Evolutionary conservation across 2,113 vertebrate species (phyloP), one percentile per base, ranked within the genome.

Genomic region (Dascyllus trimaculatus): DNA sequence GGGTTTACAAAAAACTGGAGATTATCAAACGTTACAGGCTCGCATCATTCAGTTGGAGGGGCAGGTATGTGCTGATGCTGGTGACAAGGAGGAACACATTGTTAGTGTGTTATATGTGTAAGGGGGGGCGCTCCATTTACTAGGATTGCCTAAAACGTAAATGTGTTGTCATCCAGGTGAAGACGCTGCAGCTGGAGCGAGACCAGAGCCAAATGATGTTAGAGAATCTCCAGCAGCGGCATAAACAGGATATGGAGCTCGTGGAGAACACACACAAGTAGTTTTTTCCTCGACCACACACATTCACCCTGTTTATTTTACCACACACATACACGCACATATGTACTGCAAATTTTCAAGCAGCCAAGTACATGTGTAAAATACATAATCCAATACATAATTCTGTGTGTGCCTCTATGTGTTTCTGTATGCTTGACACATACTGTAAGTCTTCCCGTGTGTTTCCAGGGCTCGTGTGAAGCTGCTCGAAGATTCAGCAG

Each of bases 221-320:
- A 29, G 95, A 96, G 61, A 96, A 86, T 14, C 59, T 96, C 43
- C 95, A 96, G 73, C 92, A 95, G 86, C 85, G 84, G 32, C 95
- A 98, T 77, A 90, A 92, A 85, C 93, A 96, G 0, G 95, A 97
- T 40, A 79, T 95, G 35, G 92, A 96, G 58, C 93, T 97, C 43
- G 89, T 97, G 0, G 95, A 97, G 79, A 94, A 68, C 0, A 70
- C 95, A 1, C 95, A 98, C 88, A 97, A 95, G 97, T 96, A 93
- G 4, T 9, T 52, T 5, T 46, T 53, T 35, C n/a, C 17, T 19
- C 22, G 8, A 22, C 24, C 49, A 24, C 29, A 15, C 40, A 43
- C 40, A 43, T 43, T 43, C 40, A 43, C 40, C 14, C 13, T 15
- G 40, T 35, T 35, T 35, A 35, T 35, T 35, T 35, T 35, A 35